Evolutionary conservation across 2,888 invertebrate species (phyloP), one percentile per base, ranked within the genome.

Genomic region (Serripes groenlandicus): DNA sequence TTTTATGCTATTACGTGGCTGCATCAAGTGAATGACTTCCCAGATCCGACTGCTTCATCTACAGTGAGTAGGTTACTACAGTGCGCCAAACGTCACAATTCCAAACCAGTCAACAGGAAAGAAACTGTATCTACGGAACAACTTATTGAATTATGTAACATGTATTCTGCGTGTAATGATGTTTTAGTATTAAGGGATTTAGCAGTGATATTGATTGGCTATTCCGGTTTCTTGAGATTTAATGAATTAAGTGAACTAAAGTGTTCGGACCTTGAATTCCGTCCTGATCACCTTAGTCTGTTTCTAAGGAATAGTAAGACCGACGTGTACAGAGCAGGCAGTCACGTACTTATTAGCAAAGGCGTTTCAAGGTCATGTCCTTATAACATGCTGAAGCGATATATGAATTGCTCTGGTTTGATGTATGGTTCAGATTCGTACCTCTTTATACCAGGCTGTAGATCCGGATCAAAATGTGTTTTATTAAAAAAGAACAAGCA

Each of bases 301-400:
- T 11, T 42, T 11, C 58, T 80, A 9, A 28, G 66, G n/a, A 52
- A 72, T n/a, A 75, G 80, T 37, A 80, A 80, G 66, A 75, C 80
- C 15, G 80, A 80, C 35, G 34, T 75, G 11, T 75, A 75, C 54
- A 21, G 80, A 3, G 9, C 18, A 21, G 74, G 79, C 23, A 58
- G 26, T 18, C 42, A 80, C 18, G 62, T 80, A 21, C 4, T 75
- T 9, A 71, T 80, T 54, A 30, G 71, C n/a, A 75, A 80, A 66
- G 75, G 80, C 28, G 4, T 0, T 21, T 32, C 80, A 18, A 52
- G 28, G 5, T 75, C 80, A 15, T 80, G 80, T 66, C 75, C 80
- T 0, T 21, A 52, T 35, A n/a, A 7, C 15, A 70, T 80, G 80
- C 32, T 80, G n/a, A 5, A 62, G 37, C 42, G 62, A 21, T 80